Percentiles rank a stretch among this genome's conserved stretches.
Conservation (phyloP, 2,113 vertebrate genomes). For the Manacus vitellinus region DNA sequence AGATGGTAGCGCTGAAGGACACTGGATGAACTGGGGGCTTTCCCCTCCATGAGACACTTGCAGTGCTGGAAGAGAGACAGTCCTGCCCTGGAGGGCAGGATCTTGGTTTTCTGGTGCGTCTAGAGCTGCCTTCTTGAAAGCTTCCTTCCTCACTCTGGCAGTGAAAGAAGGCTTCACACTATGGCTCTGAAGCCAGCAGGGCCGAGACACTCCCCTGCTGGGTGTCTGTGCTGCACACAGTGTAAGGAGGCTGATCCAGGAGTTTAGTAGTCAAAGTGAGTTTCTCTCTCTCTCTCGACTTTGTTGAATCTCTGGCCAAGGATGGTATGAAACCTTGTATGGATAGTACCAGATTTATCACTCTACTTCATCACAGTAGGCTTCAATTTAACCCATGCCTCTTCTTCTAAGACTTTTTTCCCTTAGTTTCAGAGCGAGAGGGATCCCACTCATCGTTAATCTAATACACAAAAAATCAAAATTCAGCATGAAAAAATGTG, state of each 20-base stretch:
- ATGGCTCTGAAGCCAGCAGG: not conserved
- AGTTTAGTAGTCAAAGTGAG: not conserved
- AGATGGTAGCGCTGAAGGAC: not conserved
- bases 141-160: not conserved
- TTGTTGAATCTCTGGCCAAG: not conserved
- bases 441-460: not conserved
- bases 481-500: not conserved
- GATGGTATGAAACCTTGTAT: not conserved
- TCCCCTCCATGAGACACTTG: not conserved
- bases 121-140: not conserved
- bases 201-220: too few species aligned
- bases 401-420: not conserved
- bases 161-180: not conserved
- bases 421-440: not conserved
- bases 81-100: not conserved
- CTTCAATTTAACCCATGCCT: not conserved
- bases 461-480: not conserved
- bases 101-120: not conserved
- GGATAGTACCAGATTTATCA: not conserved
- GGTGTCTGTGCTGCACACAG: not conserved
- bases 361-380: not conserved
- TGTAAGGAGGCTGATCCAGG: accelerated
- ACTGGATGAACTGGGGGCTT: not conserved
- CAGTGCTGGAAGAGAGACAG: not conserved
- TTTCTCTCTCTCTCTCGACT: not conserved